These are phyloP conservation scores for Serranus cabrilla DNA, from an alignment of 2,797 vertebrate species.

Conservation along the genomic window DNA sequence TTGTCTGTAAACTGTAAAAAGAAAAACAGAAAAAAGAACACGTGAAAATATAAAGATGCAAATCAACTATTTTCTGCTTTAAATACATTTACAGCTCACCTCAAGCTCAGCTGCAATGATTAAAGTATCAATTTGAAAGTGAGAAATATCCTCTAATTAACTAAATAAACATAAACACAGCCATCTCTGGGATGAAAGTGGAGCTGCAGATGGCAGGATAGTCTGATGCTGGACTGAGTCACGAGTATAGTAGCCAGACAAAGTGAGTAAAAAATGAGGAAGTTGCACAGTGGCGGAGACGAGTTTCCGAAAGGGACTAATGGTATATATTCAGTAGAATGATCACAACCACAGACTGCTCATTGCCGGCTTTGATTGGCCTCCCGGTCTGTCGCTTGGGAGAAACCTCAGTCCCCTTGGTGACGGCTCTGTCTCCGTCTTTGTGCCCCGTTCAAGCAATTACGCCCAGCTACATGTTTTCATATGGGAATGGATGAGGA, in stretches of 20 bases:
- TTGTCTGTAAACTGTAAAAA: constrained; percentile 3
- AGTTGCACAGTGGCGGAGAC: constrained; percentile 64
- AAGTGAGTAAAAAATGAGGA: constrained; percentile 57
- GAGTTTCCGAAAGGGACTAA: constrained; percentile 65
- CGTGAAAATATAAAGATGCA: constrained; percentile 5
- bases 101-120: constrained; percentile 46
- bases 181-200: constrained; percentile 66
- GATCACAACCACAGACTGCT: constrained; percentile 68
- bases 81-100: constrained; percentile 39
- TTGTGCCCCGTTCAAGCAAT: constrained; percentile 86
- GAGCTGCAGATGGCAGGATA: constrained; percentile 74
- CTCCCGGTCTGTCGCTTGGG: constrained; percentile 68
- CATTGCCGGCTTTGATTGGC: constrained; percentile 73
- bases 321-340: constrained; percentile 70
- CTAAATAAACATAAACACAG: constrained; percentile 70
- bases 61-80: constrained; percentile 28
- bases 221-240: constrained; percentile 67
- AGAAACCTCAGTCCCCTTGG: constrained; percentile 69
- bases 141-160: constrained; percentile 61
- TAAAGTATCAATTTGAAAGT: constrained; percentile 62
- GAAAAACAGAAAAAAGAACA: neutral
- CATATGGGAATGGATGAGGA: constrained; percentile 68
- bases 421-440: constrained; percentile 82
- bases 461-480: constrained; percentile 84
- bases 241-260: constrained; percentile 59